These are phyloP conservation scores for Myodes glareolus DNA, from an alignment of 2,113 vertebrate genomes.

Conservation along the genomic window DNA sequence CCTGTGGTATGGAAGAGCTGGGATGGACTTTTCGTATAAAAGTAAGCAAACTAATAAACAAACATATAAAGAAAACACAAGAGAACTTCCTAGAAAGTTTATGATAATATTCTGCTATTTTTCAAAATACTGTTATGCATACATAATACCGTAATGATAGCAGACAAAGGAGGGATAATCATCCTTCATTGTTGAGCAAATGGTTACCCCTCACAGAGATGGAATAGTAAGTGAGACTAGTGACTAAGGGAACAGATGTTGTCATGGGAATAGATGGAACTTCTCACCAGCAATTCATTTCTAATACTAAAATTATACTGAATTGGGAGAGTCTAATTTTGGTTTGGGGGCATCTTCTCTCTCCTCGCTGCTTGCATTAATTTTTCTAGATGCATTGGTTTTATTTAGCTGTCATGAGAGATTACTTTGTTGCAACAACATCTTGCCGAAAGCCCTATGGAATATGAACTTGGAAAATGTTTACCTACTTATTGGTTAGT, in stretches of 20 bases:
- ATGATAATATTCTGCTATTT: conserved; percentile 5
- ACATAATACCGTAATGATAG: background rate
- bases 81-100: background rate
- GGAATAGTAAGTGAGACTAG: conserved; percentile 39
- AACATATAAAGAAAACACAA: background rate
- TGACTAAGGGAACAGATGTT: conserved; percentile 58
- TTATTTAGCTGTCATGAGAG: background rate
- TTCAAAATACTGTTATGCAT: conserved; percentile 16
- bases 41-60: background rate
- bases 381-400: conserved; percentile 51
- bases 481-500: background rate
- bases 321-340: conserved; percentile 38
- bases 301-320: conserved; percentile 29
- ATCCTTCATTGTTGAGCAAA: conserved; percentile 52
- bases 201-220: background rate
- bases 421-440: background rate
- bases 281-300: conserved; percentile 62
- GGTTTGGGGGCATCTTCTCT: conserved; percentile 41
- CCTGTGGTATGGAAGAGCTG: background rate
- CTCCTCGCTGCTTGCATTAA: background rate
- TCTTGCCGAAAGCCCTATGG: background rate
- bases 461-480: conserved; percentile 12
- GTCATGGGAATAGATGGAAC: conserved; percentile 60
- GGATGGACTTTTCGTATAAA: background rate
- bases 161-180: background rate